Evolutionary conservation across 2,797 vertebrate species (phyloP).

Genomic region (Peromyscus melanophrys): DNA sequence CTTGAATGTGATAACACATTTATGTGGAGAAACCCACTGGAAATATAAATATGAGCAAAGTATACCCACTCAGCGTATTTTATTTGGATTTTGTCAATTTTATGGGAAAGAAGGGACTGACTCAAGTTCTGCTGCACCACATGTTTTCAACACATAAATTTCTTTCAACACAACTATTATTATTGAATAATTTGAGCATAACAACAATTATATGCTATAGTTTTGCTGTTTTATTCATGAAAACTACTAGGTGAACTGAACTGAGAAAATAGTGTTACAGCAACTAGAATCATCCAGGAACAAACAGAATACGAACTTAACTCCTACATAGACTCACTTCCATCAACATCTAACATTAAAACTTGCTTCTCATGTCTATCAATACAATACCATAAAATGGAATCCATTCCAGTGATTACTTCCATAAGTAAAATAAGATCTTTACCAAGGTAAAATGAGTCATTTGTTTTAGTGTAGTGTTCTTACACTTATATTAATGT

Average conservation of each 20-base stretch:
- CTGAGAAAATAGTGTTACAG: background rate
- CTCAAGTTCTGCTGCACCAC: background rate
- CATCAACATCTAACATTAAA: background rate
- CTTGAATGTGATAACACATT: background rate
- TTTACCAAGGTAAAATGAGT: background rate
- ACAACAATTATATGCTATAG: background rate
- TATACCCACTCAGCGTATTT: background rate
- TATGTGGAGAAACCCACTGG: background rate
- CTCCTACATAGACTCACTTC: background rate
- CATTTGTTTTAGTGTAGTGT: background rate
- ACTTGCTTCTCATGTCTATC: background rate
- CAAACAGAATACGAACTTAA: background rate
- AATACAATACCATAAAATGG: background rate
- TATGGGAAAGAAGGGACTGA: background rate
- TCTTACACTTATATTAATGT: background rate
- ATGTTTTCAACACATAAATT: slow-evolving; percentile 44
- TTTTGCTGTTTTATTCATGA: background rate
- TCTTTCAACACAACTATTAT: background rate
- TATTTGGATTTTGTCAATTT: slow-evolving; percentile 31
- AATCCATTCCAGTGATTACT: background rate
- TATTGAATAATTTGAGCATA: slow-evolving; percentile 4
- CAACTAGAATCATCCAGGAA: background rate
- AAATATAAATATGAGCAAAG: slow-evolving; percentile 25
- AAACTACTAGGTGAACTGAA: background rate
- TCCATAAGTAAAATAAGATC: background rate